Evolutionary conservation across 2,888 invertebrate species (phyloP), one percentile per base, ranked within the genome.

Genomic region (Chaetoderma sp.): DNA sequence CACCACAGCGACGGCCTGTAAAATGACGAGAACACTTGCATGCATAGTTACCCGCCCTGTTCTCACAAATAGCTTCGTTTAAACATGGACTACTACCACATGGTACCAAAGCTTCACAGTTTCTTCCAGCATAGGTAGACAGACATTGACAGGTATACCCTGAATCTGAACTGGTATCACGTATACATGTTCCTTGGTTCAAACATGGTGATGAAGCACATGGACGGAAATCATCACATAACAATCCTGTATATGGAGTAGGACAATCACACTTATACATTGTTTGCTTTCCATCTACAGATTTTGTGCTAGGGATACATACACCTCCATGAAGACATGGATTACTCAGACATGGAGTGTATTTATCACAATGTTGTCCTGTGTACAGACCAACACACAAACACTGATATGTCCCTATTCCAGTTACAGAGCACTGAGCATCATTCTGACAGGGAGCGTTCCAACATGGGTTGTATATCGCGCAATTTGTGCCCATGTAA

Each of bases 101-200:
- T 0, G 73, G 72, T 4, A 73, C 58, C 16, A 55, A 42, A 4
- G 63, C 63, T 49, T 74, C 73, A 66, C 79, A 79, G 8, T 47
- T 58, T 4, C 57, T n/a, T 4, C 78, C 79, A 23, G 68, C 68
- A 57, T 63, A 73, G n/a, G 55, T 67, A 1, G 66, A 18, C 1
- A 70, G 62, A 58, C 79, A 79, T 18, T 47, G 27, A 55, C 70
- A 73, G 18, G 30, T 18, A 21, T 32, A 52, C 27, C 52, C 52
- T 4, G 52, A n/a, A 13, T 30, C 5, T 2, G 52, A 32, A 2
- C 32, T 18, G 3, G 52, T n/a, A n/a, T n/a, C n/a, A n/a, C n/a
- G n/a, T n/a, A 28, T 49, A 60, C 83, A 83, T 23, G 58, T 62
- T 1, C 74, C 82, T 5, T 71, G 76, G 60, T 83, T 79, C 36